Base-by-base conservation (phyloP, 2,888 invertebrate genomes). In the Unio pictorum region DNA sequence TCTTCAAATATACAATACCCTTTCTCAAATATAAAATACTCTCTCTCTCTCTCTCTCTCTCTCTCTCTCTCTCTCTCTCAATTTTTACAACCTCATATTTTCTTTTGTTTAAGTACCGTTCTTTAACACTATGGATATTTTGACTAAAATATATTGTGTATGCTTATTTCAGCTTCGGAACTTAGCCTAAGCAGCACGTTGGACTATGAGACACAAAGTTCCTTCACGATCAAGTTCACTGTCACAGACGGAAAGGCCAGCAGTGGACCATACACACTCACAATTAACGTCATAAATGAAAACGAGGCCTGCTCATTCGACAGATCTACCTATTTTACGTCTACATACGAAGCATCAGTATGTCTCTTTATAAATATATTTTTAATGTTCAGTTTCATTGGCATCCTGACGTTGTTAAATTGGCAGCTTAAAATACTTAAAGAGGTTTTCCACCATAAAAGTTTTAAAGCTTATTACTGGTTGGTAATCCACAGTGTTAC, bases 241-340 rank as follows among this genome's bases (percentile, higher is more conserved):
- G 67, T 72, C 3, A 72, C 64, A 8, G 78, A 78, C 64, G 60
- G 67, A 17, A 78, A 76, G 59, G 72, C 68, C 11, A 72, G 67
- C 30, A 72, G 61, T 7, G 77, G 71, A 18, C 69, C 71, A 7
- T 75, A 75, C 61, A 61, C 55, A 20, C 66, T 82, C 26, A 68
- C 68, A n/a, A 60, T 82, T 20, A 68, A 72, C 57, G 61, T 82
- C 17, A 67, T 68, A 3, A 71, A 80, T 62, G 77, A 70, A n/a
- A 77, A 78, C 62, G 80, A 82, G 61, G 69, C 71, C 3, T 80
- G 80, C 54, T 61, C 56, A 28, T 80, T 80, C 23, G 65, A 71
- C 28, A 67, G 62, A 18, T 59, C 69, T 15, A 55, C 54, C 1
- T 79, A 78, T 55, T 71, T 71, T 54, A 66, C 75, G 17, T 68